Evolutionary conservation across 2,113 vertebrate genomes (phyloP), one percentile per base, ranked within the genome.

Genomic region (Prinia subflava): DNA sequence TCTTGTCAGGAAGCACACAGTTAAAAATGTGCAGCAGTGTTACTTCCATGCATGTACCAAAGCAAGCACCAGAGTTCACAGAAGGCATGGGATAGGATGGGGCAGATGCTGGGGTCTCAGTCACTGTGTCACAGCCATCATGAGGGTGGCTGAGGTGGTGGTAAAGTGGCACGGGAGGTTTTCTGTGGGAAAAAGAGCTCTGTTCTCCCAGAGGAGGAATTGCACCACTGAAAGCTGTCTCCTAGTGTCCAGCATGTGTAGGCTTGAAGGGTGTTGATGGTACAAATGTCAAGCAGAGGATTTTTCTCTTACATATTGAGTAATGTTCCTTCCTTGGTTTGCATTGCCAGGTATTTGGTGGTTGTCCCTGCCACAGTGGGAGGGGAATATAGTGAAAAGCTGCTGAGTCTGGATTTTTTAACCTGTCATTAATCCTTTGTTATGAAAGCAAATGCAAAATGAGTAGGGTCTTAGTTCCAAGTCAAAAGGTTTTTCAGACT

Each of bases 31-130:
- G 19, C 23, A 60, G 41, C 15, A 16, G 15, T 39, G 22, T 65
- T 62, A 16, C 17, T 22, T 84, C 37, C 57, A 13, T 15, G 12
- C 23, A 22, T 0, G 0, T 31, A 35, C 14, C 50, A 7, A 87
- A 82, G 11, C 28, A 69, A 68, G 16, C 0, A 0, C 53, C 0
- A 0, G 41, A 57, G 28, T 30, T 46, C 1, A 4, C 12, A 21
- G 70, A 31, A 56, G 39, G 62, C 67, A 27, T 49, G 39, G 62
- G 71, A 27, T 49, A 30, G 3, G 16, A 17, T 44, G 24, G 24
- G 50, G 24, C 20, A 42, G 19, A 14, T 55, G 47, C 33, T 67
- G 33, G 23, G 13, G 11, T 84, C 6, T 44, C 22, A 30, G 41
- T 52, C 33, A 1, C 31, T 30, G 25, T 0, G 4, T 69, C 3